Base-by-base conservation (phyloP, 2,797 vertebrate species). In the Enteromius fasciolatus region DNA sequence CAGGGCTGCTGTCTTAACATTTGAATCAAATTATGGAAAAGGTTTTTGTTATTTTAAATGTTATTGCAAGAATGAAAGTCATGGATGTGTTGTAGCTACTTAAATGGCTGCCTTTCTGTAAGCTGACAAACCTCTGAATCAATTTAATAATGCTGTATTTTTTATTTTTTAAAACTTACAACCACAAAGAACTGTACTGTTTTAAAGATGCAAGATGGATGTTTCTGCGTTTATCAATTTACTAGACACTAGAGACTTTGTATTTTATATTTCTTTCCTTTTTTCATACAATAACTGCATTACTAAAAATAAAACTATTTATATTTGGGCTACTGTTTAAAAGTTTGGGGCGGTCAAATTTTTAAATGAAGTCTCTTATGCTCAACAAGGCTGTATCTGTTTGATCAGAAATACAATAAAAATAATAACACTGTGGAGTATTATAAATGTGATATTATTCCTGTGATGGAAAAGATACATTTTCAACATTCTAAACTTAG, bases 11-110 rank as follows among this genome's bases (percentile, higher is more conserved):
- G 41, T 81, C 78, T 11, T 63, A 73, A 73, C 41, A 33, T 59
- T 73, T 63, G 28, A 73, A 72, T 70, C 2, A 3, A 48, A 61
- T 80, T 70, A 80, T 80, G 52, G 23, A 18, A 8, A 59, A 17
- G 3, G 44, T 17, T 31, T 36, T 50, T 28, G 41, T 73, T 72
- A 46, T 31, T 79, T 12, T 68, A 78, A 78, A 68, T 23, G 77
- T 57, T 57, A 10, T 46, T 61, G 25, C 17, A 54, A 15, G 48
- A 36, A 15, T 23, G 11, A 36, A 20, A 15, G 31, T 52, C 28
- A 52, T 33, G 28, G 69, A 73, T 52, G 20, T 33, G 25, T 33
- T 28, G 2, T 20, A 36, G 52, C 36, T 59, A 25, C n/a, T 75
- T 59, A 25, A 76, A 41, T 18, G 73, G 33, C n/a, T 76, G 36